Evolutionary conservation across 1,140 invertebrate genomes (phyloP).

Genomic region (Sitobion miscanthi): DNA sequence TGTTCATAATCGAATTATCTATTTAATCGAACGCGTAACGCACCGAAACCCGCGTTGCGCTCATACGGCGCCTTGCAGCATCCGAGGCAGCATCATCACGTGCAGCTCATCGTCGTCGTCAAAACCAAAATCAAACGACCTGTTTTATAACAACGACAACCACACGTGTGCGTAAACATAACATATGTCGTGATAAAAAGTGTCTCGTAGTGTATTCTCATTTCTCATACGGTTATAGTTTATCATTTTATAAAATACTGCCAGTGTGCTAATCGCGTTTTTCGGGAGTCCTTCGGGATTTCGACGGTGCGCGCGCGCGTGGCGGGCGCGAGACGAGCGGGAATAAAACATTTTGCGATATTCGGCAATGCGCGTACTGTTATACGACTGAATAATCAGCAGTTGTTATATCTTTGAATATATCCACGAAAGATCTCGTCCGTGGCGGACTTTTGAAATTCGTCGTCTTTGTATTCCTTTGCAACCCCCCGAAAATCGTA

Average conservation of each 20-base stretch:
- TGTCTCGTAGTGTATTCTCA: neutral
- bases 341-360: no score
- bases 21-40: constrained; percentile 1
- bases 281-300: neutral
- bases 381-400: neutral
- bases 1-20: neutral
- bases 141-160: neutral
- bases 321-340: neutral
- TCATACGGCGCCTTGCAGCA: constrained; percentile 13
- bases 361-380: neutral
- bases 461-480: neutral
- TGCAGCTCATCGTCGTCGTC: neutral
- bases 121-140: neutral
- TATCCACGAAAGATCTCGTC: neutral
- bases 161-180: neutral
- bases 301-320: neutral
- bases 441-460: no score
- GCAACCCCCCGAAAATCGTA: no score
- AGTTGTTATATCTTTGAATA: neutral
- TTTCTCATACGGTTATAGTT: neutral
- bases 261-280: neutral
- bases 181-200: neutral
- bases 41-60: constrained; percentile 21
- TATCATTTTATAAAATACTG: neutral
- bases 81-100: neutral